Evolutionary conservation across 2,113 vertebrate genomes (phyloP).

Genomic region (Merops nubicus): DNA sequence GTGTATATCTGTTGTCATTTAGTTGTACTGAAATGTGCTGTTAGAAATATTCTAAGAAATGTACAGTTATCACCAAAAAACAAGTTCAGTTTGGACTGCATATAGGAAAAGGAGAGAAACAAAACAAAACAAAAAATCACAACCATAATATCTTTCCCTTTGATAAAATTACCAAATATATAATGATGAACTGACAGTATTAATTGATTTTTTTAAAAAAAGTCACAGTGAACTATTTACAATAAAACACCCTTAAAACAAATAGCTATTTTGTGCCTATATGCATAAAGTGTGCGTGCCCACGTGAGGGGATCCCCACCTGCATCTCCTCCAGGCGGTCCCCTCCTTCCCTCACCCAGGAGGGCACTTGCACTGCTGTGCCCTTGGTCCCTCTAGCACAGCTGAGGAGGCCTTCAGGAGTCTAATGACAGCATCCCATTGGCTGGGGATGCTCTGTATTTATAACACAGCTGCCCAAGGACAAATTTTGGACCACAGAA

Average conservation of each 20-base stretch:
- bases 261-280: not conserved
- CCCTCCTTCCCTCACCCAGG: not conserved
- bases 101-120: conserved; percentile 40
- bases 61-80: conserved; percentile 61
- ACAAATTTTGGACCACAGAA: not conserved
- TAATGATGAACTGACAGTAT: conserved; percentile 62
- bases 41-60: conserved; percentile 63
- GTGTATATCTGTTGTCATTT: conserved; percentile 36
- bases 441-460: not conserved
- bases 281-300: not conserved
- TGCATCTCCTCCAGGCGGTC: not conserved
- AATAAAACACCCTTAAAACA: conserved; percentile 39
- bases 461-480: not conserved
- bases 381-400: not conserved
- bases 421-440: not conserved
- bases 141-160: not conserved
- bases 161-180: conserved; percentile 68
- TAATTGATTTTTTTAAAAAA: not conserved
- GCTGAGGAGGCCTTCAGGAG: not conserved
- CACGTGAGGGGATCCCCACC: not conserved
- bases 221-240: conserved; percentile 63
- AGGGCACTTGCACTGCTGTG: not conserved
- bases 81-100: conserved; percentile 64
- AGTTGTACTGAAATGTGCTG: conserved; percentile 61
- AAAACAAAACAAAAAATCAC: not conserved